Percentiles rank a stretch among this genome's conserved stretches.
Conservation (phyloP, 2,888 invertebrate species). For the Eurytoma californica region DNA sequence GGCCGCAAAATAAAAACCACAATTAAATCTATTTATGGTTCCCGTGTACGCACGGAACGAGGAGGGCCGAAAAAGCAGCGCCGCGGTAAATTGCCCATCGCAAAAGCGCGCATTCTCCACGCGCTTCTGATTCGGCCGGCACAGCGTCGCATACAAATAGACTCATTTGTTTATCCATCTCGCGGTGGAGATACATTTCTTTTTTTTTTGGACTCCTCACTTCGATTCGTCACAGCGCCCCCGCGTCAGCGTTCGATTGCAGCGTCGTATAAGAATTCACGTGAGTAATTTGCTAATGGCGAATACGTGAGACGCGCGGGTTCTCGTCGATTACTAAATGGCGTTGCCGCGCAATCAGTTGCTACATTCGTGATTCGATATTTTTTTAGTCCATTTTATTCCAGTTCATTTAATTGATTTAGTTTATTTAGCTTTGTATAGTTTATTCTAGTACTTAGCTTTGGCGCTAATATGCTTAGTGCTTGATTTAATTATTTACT, state of each 20-base stretch:
- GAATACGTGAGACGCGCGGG: slow-evolving; percentile 14
- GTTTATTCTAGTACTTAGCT: too few relatives aligned
- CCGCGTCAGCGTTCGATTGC: background rate
- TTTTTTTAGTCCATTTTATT: background rate
- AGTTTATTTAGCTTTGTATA: too few relatives aligned
- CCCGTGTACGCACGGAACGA: background rate
- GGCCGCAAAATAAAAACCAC: background rate
- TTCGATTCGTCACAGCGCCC: background rate
- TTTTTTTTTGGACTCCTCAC: background rate
- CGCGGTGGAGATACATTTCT: background rate
- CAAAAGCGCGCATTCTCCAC: slow-evolving; percentile 33
- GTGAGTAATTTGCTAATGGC: slow-evolving; percentile 44
- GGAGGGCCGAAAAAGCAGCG: background rate
- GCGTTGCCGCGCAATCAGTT: too few relatives aligned
- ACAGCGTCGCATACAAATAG: slow-evolving; percentile 30
- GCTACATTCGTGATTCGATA: background rate
- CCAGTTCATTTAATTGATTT: too few relatives aligned
- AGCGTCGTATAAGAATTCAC: slow-evolving; percentile 16
- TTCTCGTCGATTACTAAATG: background rate
- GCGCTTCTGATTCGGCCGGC: background rate
- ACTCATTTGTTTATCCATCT: slow-evolving; percentile 39
- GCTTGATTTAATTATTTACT: too few relatives aligned
- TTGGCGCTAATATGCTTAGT: too few relatives aligned
- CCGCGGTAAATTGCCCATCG: slow-evolving; percentile 7
- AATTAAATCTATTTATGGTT: slow-evolving; percentile 25